Percentiles rank a stretch among this genome's conserved stretches.
These are phyloP conservation scores for Eumacrocentrus americanus DNA, from an alignment of 2,888 invertebrate genomes.

Conservation along the genomic window DNA sequence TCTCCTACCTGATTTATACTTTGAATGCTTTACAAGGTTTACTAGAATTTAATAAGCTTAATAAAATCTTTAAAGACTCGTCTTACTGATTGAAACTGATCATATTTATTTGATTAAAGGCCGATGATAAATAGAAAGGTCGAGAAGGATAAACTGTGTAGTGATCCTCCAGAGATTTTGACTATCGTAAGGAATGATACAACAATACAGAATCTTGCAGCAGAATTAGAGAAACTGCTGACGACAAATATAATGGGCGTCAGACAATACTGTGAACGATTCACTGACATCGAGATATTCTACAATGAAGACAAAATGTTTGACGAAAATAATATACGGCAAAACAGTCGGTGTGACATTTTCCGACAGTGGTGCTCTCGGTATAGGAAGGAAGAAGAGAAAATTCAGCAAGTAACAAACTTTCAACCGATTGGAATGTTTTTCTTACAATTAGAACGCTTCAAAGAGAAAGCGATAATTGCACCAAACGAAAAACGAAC, in stretches of 20 bases:
- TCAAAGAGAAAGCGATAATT: constrained; percentile 75
- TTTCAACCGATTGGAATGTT: constrained; percentile 77
- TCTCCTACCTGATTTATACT: constrained; percentile 73
- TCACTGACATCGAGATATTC: constrained; percentile 70
- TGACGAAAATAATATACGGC: constrained; percentile 68
- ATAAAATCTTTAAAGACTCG: too few relatives aligned
- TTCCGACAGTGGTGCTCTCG: constrained; percentile 73
- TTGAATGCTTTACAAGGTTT: constrained; percentile 79
- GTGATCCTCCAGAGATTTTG: constrained; percentile 73
- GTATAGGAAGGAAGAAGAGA: constrained; percentile 73
- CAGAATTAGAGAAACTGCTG: constrained; percentile 67
- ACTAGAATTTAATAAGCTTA: too few relatives aligned
- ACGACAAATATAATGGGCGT: constrained; percentile 70
- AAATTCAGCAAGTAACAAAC: constrained; percentile 71
- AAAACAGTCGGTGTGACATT: constrained; percentile 65
- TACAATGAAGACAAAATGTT: constrained; percentile 74
- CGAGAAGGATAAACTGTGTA: constrained; percentile 75
- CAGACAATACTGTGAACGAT: constrained; percentile 70
- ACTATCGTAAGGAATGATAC: constrained; percentile 75
- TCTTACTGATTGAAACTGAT: too few relatives aligned
- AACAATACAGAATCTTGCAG: constrained; percentile 64
- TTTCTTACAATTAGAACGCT: constrained; percentile 71
- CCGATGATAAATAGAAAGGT: constrained; percentile 84
- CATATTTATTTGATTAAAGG: too few relatives aligned
- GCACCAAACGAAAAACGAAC: constrained; percentile 74